Base-by-base conservation (phyloP, 2,888 invertebrate genomes). In the Leptinotarsa juncta region DNA sequence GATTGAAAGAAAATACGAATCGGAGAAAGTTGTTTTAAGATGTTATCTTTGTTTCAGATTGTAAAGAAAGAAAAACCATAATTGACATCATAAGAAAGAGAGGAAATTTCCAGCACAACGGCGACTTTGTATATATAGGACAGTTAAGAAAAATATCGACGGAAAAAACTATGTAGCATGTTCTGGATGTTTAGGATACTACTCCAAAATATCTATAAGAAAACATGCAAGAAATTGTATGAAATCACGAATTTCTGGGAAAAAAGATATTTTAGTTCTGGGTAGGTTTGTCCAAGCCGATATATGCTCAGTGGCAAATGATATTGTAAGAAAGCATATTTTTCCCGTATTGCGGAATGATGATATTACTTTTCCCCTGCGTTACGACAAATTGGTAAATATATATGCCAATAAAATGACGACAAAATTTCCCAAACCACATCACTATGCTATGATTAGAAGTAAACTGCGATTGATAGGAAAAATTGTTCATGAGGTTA, bases 331-430 rank as follows among this genome's bases (percentile, higher is more conserved):
- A 70, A 62, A 70, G 12, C 26, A 32, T 4, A 50, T 70, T 26
- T 70, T 70, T 60, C 57, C 55, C 16, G 53, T 55, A 23, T 57
- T 70, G 57, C 23, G 70, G 23, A 32, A 70, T 26, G 70, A 69
- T 69, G 7, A 57, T 32, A 57, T 70, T 10, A 53, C n/a, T 7
- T 32, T 55, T 55, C 57, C 32, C 10, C 15, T 23, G 26, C 53
- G 70, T 23, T 70, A 70, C n/a, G 57, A 70, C 57, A 55, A 70
- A 55, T 48, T 60, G 55, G 57, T 57, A 7, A 70, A 57, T 16
- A 70, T 26, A 53, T 70, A 57, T 70, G 70, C 70, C 53, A 70
- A 70, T 32, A 70, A 70, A 26, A 70, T 70, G 70, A 53, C 53
- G 14, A 23, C 5, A 57, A 70, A 70, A 70, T 70, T 57, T 57